These are phyloP conservation scores for Odontomachus brunneus DNA, from an alignment of 1,140 invertebrate species.

Conservation along the genomic window DNA sequence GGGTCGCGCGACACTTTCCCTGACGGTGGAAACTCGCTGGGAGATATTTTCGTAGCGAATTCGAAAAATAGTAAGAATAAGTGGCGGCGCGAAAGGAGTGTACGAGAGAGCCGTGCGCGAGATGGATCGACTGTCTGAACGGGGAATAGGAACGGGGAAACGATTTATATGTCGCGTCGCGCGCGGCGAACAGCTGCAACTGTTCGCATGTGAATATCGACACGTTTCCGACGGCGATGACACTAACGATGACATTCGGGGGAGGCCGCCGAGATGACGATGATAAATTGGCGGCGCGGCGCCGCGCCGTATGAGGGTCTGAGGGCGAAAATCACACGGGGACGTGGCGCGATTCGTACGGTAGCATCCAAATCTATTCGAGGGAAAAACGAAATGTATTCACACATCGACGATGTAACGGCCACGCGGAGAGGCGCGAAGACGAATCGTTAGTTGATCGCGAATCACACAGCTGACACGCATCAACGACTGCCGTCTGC, in stretches of 20 bases:
- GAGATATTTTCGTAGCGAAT: constrained; percentile 24
- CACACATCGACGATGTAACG: not conserved
- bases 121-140: constrained; percentile 19
- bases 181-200: constrained; percentile 42
- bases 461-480: too few relatives aligned
- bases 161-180: constrained; percentile 24
- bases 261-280: constrained; percentile 8
- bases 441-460: not conserved
- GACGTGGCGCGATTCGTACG: not conserved
- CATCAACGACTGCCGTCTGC: too few relatives aligned
- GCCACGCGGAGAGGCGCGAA: not conserved
- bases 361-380: not conserved
- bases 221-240: constrained; percentile 40
- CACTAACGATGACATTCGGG: constrained; percentile 50
- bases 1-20: not conserved
- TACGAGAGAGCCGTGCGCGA: not conserved
- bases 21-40: not conserved
- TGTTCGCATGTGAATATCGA: constrained; percentile 56
- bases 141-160: not conserved
- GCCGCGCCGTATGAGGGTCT: not conserved
- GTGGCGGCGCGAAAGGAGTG: not conserved
- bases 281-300: constrained; percentile 41
- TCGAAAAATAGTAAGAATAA: constrained; percentile 13
- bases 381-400: constrained; percentile 5
- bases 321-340: constrained; percentile 33